These are phyloP conservation scores for Onychorhynchus coronatus DNA, from an alignment of 2,113 vertebrate species.

Conservation along the genomic window DNA sequence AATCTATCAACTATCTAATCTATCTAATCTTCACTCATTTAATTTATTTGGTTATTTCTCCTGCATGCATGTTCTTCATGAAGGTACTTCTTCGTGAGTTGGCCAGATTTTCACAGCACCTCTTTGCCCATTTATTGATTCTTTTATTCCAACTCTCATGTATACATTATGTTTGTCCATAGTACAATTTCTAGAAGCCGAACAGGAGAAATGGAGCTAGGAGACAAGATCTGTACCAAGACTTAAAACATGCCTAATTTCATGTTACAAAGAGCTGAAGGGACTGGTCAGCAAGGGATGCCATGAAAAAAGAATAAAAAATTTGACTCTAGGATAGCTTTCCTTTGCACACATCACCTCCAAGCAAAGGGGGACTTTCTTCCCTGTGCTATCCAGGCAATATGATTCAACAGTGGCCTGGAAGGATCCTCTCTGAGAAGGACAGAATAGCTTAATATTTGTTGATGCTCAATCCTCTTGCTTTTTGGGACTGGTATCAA, in stretches of 20 bases:
- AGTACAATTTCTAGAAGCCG: background rate
- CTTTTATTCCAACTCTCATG: background rate
- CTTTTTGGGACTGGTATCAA: background rate
- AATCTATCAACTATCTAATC: no score
- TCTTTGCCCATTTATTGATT: background rate
- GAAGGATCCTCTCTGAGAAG: background rate
- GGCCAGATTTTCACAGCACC: background rate
- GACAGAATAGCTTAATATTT: background rate
- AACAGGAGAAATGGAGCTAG: background rate
- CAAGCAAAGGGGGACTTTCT: background rate
- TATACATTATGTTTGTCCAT: background rate
- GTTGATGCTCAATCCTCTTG: background rate
- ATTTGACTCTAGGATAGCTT: background rate
- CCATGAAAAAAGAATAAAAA: background rate
- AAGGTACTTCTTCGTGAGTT: background rate
- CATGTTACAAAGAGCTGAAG: background rate
- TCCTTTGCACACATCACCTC: background rate
- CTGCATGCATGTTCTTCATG: background rate
- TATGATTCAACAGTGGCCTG: background rate
- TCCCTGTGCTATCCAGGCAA: background rate
- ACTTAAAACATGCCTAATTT: background rate
- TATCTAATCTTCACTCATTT: no score
- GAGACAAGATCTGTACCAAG: background rate
- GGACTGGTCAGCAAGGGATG: background rate
- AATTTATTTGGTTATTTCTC: background rate